Conservation (phyloP, 2,888 invertebrate species). For the Tenthredo livida region DNA sequence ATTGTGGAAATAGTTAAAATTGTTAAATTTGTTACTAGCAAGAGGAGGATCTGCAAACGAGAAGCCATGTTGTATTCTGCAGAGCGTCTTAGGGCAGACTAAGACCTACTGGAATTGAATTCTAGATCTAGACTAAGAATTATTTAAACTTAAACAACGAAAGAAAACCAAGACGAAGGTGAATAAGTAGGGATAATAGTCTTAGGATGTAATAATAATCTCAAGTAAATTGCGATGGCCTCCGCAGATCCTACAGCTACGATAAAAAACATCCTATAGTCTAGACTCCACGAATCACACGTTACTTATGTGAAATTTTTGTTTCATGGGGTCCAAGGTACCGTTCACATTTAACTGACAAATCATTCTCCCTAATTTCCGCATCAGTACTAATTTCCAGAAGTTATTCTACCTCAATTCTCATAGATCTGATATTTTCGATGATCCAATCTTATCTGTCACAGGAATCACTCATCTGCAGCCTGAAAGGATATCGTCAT, state of each 20-base stretch:
- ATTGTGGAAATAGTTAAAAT: not conserved
- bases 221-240: conserved; percentile 66
- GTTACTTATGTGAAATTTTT: not conserved
- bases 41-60: not conserved
- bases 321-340: not conserved
- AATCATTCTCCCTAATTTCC: not conserved
- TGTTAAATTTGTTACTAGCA: not conserved
- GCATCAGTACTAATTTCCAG: not conserved
- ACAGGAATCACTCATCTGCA: not conserved
- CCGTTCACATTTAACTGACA: not conserved
- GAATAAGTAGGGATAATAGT: conserved; percentile 61
- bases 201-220: conserved; percentile 63
- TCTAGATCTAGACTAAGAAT: conserved; percentile 38
- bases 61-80: conserved; percentile 33
- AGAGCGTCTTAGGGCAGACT: not conserved
- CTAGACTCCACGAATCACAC: conserved; percentile 17
- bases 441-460: not conserved
- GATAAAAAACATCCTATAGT: conserved; percentile 18
- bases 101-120: conserved; percentile 48
- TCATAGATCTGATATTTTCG: not conserved
- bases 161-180: conserved; percentile 27
- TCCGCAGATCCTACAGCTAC: conserved; percentile 55
- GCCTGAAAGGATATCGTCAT: not conserved
- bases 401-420: not conserved
- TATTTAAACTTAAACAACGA: conserved; percentile 34